Percentiles rank a stretch among this genome's conserved stretches.
Conservation (phyloP, 2,113 vertebrate genomes). For the Tupaia chinensis region DNA sequence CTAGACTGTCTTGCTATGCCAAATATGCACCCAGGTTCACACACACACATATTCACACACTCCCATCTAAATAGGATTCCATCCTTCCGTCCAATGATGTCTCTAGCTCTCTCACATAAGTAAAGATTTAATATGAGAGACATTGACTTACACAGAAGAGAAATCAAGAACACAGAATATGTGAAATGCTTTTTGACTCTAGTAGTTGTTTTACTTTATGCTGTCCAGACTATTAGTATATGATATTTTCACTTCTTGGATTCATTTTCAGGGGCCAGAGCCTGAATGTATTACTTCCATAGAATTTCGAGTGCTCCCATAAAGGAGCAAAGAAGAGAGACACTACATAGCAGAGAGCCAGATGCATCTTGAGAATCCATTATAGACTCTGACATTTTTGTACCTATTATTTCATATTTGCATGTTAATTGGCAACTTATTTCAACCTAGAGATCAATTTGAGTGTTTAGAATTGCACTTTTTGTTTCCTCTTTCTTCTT, state of each 20-base stretch:
- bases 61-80: neutral
- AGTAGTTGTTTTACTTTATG: too few relatives aligned
- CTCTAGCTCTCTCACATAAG: neutral
- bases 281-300: neutral
- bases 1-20: neutral
- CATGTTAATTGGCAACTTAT: neutral
- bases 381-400: rapidly evolving
- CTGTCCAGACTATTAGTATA: rapidly evolving
- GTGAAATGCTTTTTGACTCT: neutral
- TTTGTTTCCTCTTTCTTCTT: neutral
- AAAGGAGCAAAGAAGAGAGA: too few relatives aligned
- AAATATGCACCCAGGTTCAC: neutral
- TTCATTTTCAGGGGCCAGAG: neutral
- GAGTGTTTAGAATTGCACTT: neutral
- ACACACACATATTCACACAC: neutral
- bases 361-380: neutral
- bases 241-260: neutral
- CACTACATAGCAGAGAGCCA: neutral
- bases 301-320: neutral
- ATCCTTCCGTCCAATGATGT: neutral
- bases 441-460: neutral
- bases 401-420: neutral
- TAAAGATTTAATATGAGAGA: neutral
- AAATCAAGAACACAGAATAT: neutral
- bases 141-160: neutral